phyloP scores from a whole-genome alignment of 2,888 invertebrate species.

The Trypoxylon attenuatum region DNA sequence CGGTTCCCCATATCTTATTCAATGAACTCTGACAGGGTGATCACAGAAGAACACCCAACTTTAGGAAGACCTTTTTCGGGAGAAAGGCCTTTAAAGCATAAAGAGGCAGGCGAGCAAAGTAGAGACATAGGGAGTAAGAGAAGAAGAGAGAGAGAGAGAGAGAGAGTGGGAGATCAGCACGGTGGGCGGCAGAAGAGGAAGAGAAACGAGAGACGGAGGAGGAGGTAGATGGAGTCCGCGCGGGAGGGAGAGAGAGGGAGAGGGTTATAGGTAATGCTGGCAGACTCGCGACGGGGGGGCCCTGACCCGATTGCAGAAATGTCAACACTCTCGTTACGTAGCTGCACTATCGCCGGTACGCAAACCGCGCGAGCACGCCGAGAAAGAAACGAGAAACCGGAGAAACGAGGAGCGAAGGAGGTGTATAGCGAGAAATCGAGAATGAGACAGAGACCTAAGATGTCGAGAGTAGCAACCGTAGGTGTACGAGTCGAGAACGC shows the following conservation, averaged over 20 bases:
- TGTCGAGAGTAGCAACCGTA: too few relatives aligned
- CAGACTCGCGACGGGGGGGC: constrained; percentile 57
- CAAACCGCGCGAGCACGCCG: constrained; percentile 12
- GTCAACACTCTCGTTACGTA: constrained; percentile 70
- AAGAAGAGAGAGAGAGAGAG: constrained; percentile 5
- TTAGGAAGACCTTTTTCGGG: too few relatives aligned
- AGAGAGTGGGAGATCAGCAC: neutral
- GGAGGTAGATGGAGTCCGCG: neutral
- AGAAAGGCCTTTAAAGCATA: too few relatives aligned
- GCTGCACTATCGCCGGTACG: constrained; percentile 53
- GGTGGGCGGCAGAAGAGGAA: too few relatives aligned
- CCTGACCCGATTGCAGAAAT: constrained; percentile 74
- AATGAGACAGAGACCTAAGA: too few relatives aligned
- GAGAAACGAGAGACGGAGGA: neutral
- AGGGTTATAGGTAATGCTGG: constrained; percentile 67
- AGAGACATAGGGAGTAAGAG: neutral
- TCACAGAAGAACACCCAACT: too few relatives aligned
- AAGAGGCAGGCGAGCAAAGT: too few relatives aligned
- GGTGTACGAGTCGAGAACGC: constrained; percentile 19
- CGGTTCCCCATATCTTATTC: too few relatives aligned
- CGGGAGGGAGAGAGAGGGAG: constrained; percentile 51
- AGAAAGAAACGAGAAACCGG: neutral
- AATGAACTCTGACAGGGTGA: too few relatives aligned
- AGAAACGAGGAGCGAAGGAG: neutral
- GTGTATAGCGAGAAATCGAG: neutral